These are phyloP conservation scores for Congeria kusceri DNA, from an alignment of 2,888 invertebrate species.

Conservation along the genomic window DNA sequence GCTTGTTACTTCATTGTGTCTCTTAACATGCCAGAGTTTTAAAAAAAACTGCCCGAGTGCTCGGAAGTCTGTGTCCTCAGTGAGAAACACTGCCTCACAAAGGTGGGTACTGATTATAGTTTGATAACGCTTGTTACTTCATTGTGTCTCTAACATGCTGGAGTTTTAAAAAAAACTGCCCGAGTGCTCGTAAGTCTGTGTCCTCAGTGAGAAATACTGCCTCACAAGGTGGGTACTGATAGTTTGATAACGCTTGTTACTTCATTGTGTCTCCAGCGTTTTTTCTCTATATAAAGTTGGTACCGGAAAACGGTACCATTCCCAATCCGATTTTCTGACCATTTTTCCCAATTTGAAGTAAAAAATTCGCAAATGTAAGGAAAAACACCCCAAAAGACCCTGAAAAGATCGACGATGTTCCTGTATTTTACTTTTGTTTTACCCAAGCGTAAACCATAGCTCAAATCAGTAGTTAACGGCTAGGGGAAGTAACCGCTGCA, in stretches of 20 bases:
- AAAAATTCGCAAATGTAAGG: too few relatives aligned
- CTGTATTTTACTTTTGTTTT: too few relatives aligned
- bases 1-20: neutral
- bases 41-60: conserved; percentile 67
- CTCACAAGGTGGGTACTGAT: neutral
- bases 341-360: too few relatives aligned
- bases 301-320: too few relatives aligned
- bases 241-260: neutral
- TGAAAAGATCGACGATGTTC: too few relatives aligned
- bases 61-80: conserved; percentile 88
- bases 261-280: neutral
- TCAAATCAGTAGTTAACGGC: too few relatives aligned
- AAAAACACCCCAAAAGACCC: too few relatives aligned
- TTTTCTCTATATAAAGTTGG: too few relatives aligned
- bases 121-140: neutral
- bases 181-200: conserved; percentile 88
- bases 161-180: conserved; percentile 64
- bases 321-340: too few relatives aligned
- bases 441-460: too few relatives aligned
- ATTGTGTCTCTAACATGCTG: neutral
- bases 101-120: too few relatives aligned
- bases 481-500: too few relatives aligned
- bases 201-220: conserved; percentile 26
- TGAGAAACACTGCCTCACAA: neutral
- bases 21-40: neutral